Evolutionary conservation across 1,140 invertebrate species (phyloP).

Genomic region (Callitettix versicolor): DNA sequence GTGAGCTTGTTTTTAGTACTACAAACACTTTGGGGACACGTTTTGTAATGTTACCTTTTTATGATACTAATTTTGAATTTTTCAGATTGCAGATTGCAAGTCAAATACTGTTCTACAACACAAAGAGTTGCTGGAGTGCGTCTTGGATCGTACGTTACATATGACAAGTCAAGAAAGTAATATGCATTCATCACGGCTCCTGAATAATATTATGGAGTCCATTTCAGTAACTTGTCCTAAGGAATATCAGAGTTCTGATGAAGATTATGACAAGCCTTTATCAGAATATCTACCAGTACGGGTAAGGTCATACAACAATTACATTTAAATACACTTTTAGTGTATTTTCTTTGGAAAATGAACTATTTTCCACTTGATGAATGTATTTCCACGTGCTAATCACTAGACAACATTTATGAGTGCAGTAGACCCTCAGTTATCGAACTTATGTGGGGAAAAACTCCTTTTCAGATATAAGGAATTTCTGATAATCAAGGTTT

Average conservation of each 20-base stretch:
- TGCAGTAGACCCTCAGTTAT: too few relatives aligned
- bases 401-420: too few relatives aligned
- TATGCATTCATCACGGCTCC: conserved; percentile 38
- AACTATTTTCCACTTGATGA: neutral
- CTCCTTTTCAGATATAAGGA: too few relatives aligned
- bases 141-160: conserved; percentile 50
- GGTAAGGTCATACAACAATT: conserved; percentile 32
- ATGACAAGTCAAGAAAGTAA: conserved; percentile 51
- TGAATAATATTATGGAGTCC: conserved; percentile 40
- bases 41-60: too few relatives aligned
- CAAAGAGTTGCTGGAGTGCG: conserved; percentile 34
- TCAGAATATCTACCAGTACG: conserved; percentile 61
- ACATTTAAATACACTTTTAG: too few relatives aligned
- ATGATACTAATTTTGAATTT: neutral
- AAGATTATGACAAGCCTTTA: conserved; percentile 50
- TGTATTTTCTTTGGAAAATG: neutral
- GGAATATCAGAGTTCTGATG: conserved; percentile 50
- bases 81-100: neutral
- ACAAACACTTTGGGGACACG: too few relatives aligned
- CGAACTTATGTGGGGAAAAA: too few relatives aligned
- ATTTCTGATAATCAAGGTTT: too few relatives aligned
- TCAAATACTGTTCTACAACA: neutral
- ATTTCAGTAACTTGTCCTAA: conserved; percentile 47
- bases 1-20: too few relatives aligned
- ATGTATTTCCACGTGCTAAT: neutral